phyloP scores from a whole-genome alignment of 92 coral and sea anemone genomes.

The Plumapathes pennacea region DNA sequence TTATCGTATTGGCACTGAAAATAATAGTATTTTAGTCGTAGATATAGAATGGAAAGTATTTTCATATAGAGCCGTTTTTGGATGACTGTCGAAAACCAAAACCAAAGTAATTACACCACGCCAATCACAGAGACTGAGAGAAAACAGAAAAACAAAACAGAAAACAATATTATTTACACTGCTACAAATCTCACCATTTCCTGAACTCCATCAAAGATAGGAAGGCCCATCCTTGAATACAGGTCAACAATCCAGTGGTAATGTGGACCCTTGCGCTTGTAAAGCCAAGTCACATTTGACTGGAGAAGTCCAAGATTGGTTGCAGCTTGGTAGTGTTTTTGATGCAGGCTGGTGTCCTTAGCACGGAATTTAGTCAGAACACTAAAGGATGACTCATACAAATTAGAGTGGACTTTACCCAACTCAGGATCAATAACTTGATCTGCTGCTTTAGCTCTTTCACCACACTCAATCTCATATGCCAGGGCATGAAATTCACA shows the following conservation, averaged over 20 bases:
- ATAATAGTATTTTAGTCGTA: no score
- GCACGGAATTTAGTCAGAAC: conserved; percentile 36
- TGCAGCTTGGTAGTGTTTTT: conserved; percentile 33
- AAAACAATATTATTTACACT: no score
- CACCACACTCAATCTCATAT: conserved; percentile 54
- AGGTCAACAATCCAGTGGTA: conserved; percentile 43
- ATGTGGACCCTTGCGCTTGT: conserved; percentile 13
- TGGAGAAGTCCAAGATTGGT: conserved; percentile 51
- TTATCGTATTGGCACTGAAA: conserved; percentile 35
- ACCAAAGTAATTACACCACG: no score
- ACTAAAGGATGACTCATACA: conserved; percentile 23
- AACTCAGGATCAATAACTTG: conserved; percentile 15
- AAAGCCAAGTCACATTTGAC: conserved; percentile 28
- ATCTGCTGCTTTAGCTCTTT: conserved; percentile 24
- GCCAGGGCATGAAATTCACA: conserved; percentile 43
- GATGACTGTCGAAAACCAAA: no score
- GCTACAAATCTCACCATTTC: no score
- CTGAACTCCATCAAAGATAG: conserved; percentile 24
- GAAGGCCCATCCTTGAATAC: conserved; percentile 25
- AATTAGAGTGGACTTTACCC: conserved; percentile 44
- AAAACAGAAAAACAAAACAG: no score
- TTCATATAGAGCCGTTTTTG: no score
- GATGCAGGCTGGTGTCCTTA: conserved; percentile 23
- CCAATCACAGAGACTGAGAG: no score
- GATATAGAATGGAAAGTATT: no score